Conservation (phyloP, 2,113 vertebrate genomes). For the Condylura cristata region DNA sequence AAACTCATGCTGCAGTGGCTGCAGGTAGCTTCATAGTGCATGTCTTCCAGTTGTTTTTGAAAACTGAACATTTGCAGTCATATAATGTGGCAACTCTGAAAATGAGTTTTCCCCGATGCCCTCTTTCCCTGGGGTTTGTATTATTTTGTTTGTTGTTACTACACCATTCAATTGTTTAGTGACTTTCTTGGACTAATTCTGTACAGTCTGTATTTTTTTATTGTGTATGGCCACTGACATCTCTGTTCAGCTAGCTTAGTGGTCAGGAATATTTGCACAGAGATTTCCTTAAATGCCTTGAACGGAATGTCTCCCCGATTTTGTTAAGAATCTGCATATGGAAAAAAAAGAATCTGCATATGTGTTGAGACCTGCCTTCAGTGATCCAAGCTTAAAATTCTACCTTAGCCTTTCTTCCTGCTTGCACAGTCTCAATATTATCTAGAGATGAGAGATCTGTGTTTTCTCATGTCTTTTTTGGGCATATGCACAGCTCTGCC, state of each 20-base stretch:
- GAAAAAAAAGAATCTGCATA: no score
- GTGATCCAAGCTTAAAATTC: neutral
- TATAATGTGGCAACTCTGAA: neutral
- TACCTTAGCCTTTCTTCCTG: neutral
- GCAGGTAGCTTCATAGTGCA: no score
- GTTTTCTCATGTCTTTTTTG: neutral
- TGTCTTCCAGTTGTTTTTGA: neutral
- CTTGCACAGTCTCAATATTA: neutral
- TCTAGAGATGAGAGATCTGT: neutral
- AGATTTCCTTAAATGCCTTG: neutral
- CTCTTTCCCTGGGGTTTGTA: neutral
- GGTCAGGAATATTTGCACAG: neutral
- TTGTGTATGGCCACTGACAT: neutral
- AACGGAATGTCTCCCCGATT: neutral
- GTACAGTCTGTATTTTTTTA: neutral
- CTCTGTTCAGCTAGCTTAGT: constrained; percentile 6
- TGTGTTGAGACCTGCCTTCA: neutral
- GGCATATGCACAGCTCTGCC: neutral
- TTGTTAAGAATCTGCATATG: neutral
- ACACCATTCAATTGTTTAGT: neutral
- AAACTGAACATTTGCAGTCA: neutral
- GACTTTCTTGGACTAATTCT: neutral
- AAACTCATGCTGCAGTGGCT: no score
- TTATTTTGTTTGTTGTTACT: neutral
- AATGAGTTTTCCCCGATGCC: neutral